Percentiles rank a stretch among this genome's conserved stretches.
phyloP scores from a whole-genome alignment of 2,888 invertebrate genomes.

The Watsonalla cultraria region DNA sequence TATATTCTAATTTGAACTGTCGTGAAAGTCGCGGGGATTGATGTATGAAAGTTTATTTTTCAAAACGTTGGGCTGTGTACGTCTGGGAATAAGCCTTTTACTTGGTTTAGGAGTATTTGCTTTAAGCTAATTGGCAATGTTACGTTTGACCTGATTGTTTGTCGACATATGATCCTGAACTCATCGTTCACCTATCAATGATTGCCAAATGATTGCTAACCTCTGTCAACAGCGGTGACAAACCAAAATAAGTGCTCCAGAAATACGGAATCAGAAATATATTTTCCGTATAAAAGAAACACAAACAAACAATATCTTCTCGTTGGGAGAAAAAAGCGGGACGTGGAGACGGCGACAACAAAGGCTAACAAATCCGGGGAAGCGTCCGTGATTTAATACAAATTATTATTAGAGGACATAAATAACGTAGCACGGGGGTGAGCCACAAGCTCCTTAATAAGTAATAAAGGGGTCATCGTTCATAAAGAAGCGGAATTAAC shows the following conservation, averaged over 20 bases:
- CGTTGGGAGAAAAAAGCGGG: slow-evolving; percentile 43
- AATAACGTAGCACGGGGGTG: slow-evolving; percentile 68
- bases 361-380: slow-evolving; percentile 74
- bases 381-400: slow-evolving; percentile 76
- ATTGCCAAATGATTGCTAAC: neutral
- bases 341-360: slow-evolving; percentile 56
- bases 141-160: neutral
- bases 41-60: too few relatives aligned
- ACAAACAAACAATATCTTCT: slow-evolving; percentile 51
- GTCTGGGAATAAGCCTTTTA: too few relatives aligned
- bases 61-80: too few relatives aligned
- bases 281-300: slow-evolving; percentile 43
- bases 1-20: too few relatives aligned
- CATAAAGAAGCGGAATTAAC: slow-evolving; percentile 64
- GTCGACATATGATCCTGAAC: neutral
- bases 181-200: neutral
- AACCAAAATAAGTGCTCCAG: slow-evolving; percentile 19
- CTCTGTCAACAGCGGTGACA: slow-evolving; percentile 1
- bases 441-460: slow-evolving; percentile 70
- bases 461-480: slow-evolving; percentile 78
- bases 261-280: slow-evolving; percentile 31
- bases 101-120: too few relatives aligned
- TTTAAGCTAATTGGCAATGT: neutral
- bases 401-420: slow-evolving; percentile 79
- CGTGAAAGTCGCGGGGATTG: too few relatives aligned